Evolutionary conservation across 2,113 vertebrate genomes (phyloP).

Genomic region (Vicugna pacos): DNA sequence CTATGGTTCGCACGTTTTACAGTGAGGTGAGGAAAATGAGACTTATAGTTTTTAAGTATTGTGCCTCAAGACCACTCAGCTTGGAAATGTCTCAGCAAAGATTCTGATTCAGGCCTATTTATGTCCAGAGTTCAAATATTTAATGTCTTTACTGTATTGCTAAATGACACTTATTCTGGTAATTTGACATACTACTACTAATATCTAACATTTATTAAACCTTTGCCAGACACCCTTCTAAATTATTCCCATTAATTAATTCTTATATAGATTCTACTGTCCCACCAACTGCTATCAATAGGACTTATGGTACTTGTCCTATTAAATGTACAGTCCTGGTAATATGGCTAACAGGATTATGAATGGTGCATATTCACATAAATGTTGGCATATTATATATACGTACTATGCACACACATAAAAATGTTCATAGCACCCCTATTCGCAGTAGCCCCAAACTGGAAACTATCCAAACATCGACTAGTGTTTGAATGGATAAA

Average conservation of each 20-base stretch:
- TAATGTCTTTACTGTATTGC: not conserved
- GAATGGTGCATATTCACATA: not conserved
- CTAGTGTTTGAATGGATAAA: not conserved
- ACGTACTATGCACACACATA: not conserved
- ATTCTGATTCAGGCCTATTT: not conserved
- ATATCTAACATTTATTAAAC: not conserved
- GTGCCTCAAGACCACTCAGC: not conserved
- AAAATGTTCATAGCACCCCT: not conserved
- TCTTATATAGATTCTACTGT: not conserved
- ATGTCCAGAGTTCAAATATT: not conserved
- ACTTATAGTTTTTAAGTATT: not conserved
- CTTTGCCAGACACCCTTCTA: not conserved
- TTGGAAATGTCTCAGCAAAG: not conserved
- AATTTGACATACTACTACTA: not conserved
- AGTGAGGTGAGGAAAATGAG: not conserved
- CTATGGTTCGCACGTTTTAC: not conserved
- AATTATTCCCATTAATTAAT: conserved; percentile 7
- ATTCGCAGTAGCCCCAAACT: not conserved
- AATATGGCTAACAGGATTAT: not conserved
- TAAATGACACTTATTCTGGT: not conserved
- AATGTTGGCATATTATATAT: not conserved
- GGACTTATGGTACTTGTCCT: not conserved
- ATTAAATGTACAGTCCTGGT: not conserved
- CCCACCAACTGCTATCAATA: not conserved
- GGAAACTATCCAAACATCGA: not conserved